Evolutionary conservation across 2,797 vertebrate genomes (phyloP).

Genomic region (Clarias laeviceps): DNA sequence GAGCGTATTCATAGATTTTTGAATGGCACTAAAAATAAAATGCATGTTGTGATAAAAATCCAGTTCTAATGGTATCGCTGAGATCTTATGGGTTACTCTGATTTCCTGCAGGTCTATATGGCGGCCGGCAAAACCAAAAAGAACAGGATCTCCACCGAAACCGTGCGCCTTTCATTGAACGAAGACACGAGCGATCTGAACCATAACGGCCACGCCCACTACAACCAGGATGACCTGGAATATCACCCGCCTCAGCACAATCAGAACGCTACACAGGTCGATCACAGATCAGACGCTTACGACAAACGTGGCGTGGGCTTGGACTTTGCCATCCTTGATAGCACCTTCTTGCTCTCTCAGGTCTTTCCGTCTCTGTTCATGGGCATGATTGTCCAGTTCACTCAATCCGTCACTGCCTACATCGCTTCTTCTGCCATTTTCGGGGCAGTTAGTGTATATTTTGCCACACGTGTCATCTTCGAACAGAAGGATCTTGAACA

Average conservation of each 20-base stretch:
- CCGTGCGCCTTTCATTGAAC: constrained; percentile 63
- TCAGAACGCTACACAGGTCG: constrained; percentile 60
- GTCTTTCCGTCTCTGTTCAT: constrained; percentile 81
- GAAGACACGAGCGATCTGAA: constrained; percentile 62
- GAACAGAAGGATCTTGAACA: constrained; percentile 78
- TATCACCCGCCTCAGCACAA: constrained; percentile 55
- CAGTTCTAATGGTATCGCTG: neutral
- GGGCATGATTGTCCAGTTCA: constrained; percentile 80
- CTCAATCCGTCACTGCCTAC: constrained; percentile 79
- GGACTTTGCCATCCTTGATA: constrained; percentile 82
- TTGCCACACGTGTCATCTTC: constrained; percentile 75
- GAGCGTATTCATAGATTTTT: neutral
- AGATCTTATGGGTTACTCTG: neutral
- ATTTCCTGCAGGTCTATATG: constrained; percentile 73
- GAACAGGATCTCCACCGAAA: constrained; percentile 64
- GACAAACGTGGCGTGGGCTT: constrained; percentile 77
- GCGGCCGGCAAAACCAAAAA: constrained; percentile 72
- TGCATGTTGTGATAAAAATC: neutral
- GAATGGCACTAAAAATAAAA: neutral
- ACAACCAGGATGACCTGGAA: constrained; percentile 59
- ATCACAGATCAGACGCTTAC: constrained; percentile 57
- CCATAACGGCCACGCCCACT: constrained; percentile 60
- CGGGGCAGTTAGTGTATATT: constrained; percentile 74
- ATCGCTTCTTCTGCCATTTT: constrained; percentile 78
- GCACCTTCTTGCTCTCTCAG: constrained; percentile 83